Conservation (phyloP, 2,888 invertebrate genomes). For the Polylopha cassiicola region DNA sequence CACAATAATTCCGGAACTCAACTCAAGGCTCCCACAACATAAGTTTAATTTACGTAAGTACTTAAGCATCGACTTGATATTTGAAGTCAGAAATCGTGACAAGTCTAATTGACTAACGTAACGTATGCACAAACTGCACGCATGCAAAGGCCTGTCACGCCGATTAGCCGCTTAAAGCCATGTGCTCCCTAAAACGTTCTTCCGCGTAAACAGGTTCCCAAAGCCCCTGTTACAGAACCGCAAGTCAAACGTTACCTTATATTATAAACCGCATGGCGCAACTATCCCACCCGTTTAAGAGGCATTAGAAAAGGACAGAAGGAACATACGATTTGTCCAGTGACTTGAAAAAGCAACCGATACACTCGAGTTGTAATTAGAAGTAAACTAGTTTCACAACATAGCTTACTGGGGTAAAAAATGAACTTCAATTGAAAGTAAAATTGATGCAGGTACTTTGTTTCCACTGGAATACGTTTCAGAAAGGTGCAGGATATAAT, state of each 20-base stretch:
- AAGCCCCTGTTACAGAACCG: slow-evolving; percentile 40
- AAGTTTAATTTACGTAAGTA: neutral
- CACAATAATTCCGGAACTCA: no score
- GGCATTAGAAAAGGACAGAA: no score
- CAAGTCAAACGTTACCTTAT: slow-evolving; percentile 7
- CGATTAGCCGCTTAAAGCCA: slow-evolving; percentile 50
- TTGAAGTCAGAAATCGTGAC: slow-evolving; percentile 26
- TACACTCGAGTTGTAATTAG: slow-evolving; percentile 34
- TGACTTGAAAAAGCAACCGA: no score
- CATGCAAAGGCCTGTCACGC: slow-evolving; percentile 55
- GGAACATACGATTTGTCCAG: no score
- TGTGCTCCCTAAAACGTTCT: slow-evolving; percentile 64
- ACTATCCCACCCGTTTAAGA: slow-evolving; percentile 6
- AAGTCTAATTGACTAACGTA: slow-evolving; percentile 50
- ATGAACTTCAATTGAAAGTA: slow-evolving; percentile 19
- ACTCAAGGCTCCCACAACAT: no score
- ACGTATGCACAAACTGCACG: slow-evolving; percentile 37
- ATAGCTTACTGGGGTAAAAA: slow-evolving; percentile 29
- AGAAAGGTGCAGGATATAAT: no score
- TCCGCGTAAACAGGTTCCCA: slow-evolving; percentile 60
- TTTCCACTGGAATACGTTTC: no score
- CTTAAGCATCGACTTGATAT: slow-evolving; percentile 5
- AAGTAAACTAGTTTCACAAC: slow-evolving; percentile 35
- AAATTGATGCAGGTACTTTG: no score
- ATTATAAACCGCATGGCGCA: slow-evolving; percentile 5